phyloP scores from a whole-genome alignment of 2,797 vertebrate genomes.

The Melanotaenia trifasciata region DNA sequence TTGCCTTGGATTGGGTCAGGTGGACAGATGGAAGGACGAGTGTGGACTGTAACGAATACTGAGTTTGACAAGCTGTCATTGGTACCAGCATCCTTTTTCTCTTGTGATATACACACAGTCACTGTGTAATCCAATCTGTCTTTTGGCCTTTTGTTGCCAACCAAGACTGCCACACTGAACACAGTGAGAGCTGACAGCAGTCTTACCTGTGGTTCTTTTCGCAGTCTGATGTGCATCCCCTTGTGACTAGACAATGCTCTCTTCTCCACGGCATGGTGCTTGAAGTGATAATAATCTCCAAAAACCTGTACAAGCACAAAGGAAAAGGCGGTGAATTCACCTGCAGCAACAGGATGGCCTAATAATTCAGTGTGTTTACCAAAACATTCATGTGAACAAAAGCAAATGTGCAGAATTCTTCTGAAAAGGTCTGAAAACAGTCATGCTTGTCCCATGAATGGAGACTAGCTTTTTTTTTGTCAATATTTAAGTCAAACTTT shows the following conservation, averaged over 20 bases:
- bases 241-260: constrained; percentile 88
- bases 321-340: constrained; percentile 54
- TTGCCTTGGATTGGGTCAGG: constrained; percentile 30
- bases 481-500: background rate
- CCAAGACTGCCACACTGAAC: constrained; percentile 29
- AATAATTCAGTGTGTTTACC: constrained; percentile 34
- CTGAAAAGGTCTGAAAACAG: constrained; percentile 19
- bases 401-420: constrained; percentile 18
- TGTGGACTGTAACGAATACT: constrained; percentile 38
- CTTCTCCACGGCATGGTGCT: constrained; percentile 89
- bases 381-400: constrained; percentile 36
- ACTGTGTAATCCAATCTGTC: constrained; percentile 63
- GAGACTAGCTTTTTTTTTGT: constrained; percentile 2
- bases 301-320: constrained; percentile 86
- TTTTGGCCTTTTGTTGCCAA: constrained; percentile 61
- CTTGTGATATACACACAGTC: constrained; percentile 35
- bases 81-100: constrained; percentile 49
- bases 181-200: constrained; percentile 52
- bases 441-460: constrained; percentile 13
- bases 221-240: constrained; percentile 85
- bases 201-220: constrained; percentile 88
- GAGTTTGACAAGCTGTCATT: constrained; percentile 64
- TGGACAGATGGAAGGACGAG: constrained; percentile 54
- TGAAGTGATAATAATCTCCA: constrained; percentile 93
- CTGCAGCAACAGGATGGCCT: constrained; percentile 31